phyloP scores from a whole-genome alignment of 2,888 invertebrate genomes.

The Callinectes sapidus region DNA sequence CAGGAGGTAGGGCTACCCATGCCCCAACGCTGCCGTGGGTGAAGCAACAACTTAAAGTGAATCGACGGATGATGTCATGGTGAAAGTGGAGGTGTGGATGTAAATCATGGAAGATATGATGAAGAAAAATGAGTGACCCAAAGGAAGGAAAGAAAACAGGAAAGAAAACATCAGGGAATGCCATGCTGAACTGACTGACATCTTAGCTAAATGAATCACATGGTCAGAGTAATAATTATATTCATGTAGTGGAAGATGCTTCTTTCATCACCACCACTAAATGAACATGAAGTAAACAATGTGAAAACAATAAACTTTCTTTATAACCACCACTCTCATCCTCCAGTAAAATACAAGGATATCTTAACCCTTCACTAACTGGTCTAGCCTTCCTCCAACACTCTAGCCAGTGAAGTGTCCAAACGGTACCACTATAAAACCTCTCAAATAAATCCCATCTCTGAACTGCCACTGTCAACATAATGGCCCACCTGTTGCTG shows the following conservation, averaged over 20 bases:
- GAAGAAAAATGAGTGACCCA: background rate
- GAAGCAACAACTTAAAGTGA: background rate
- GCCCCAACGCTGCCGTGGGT: background rate
- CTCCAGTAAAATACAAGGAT: background rate
- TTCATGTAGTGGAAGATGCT: background rate
- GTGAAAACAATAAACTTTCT: background rate
- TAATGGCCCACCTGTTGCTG: background rate
- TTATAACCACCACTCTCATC: background rate
- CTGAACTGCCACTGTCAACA: background rate
- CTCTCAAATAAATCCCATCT: background rate
- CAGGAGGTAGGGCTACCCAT: background rate
- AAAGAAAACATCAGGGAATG: too few relatives aligned
- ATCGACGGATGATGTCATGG: background rate
- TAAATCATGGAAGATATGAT: background rate
- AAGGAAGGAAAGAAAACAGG: too few relatives aligned
- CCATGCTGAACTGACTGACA: too few relatives aligned
- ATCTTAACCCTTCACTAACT: too few relatives aligned
- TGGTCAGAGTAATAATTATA: too few relatives aligned
- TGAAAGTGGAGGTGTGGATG: background rate
- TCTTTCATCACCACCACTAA: background rate
- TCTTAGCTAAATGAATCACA: too few relatives aligned
- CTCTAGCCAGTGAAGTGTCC: background rate
- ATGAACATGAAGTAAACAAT: background rate
- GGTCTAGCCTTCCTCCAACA: background rate
- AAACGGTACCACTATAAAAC: background rate